Evolutionary conservation across 2,888 invertebrate genomes (phyloP).

Genomic region (Megastigmus dorsalis): DNA sequence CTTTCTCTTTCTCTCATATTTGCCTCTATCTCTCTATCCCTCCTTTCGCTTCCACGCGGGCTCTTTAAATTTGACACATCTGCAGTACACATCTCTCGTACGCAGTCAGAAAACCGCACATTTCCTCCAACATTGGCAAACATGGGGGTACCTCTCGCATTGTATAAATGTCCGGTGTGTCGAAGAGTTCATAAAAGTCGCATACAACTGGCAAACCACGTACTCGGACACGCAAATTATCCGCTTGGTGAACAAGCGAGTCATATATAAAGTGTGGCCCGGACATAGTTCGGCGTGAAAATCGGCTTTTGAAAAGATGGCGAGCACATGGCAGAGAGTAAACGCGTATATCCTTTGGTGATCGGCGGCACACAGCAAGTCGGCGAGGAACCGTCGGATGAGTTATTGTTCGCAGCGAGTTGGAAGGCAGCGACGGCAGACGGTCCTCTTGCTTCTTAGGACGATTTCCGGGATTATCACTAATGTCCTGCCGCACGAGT

Average conservation of each 20-base stretch:
- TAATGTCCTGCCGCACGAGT: conserved; percentile 18
- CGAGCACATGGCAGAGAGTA: conserved; percentile 32
- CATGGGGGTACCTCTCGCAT: conserved; percentile 55
- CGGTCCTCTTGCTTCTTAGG: conserved; percentile 10
- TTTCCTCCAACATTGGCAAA: conserved; percentile 63
- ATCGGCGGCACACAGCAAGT: neutral
- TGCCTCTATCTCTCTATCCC: conserved; percentile 27
- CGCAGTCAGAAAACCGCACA: conserved; percentile 61
- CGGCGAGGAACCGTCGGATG: conserved; percentile 47
- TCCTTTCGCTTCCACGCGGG: conserved; percentile 23
- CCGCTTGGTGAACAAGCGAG: neutral
- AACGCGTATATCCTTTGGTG: conserved; percentile 13
- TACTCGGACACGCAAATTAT: conserved; percentile 37
- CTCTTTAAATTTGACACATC: conserved; percentile 61
- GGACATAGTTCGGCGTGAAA: conserved; percentile 30
- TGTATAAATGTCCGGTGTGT: neutral
- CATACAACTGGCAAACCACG: neutral
- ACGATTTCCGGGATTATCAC: conserved; percentile 45
- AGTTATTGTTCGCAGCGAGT: conserved; percentile 42
- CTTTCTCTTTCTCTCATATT: conserved; percentile 28
- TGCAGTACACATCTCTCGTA: conserved; percentile 61
- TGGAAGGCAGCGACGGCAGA: conserved; percentile 17
- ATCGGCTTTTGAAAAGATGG: conserved; percentile 21
- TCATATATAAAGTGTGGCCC: neutral
- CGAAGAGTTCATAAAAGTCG: conserved; percentile 36